These are phyloP conservation scores for Salticus scenicus DNA, from an alignment of 2,888 invertebrate genomes.

Conservation along the genomic window DNA sequence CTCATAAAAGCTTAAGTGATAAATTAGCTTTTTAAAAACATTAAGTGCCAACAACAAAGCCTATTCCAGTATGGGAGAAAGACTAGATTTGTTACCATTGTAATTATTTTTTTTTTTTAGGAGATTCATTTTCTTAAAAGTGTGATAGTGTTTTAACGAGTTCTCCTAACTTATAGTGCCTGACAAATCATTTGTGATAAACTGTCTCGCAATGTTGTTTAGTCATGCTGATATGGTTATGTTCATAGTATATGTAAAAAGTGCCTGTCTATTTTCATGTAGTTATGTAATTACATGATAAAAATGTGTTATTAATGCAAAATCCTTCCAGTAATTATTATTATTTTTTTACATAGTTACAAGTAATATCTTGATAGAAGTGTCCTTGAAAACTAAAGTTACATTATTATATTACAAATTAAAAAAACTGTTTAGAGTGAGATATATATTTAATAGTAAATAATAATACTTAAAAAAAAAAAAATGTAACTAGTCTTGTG, in stretches of 20 bases:
- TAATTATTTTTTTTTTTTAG: no score
- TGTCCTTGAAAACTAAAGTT: no score
- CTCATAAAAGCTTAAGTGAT: slow-evolving; percentile 62
- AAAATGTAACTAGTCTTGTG: no score
- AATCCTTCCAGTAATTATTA: no score
- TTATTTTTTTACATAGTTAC: no score
- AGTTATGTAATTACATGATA: no score
- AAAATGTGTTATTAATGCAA: no score
- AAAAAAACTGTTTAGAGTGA: no score
- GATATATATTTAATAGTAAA: no score
- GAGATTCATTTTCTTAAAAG: background rate
- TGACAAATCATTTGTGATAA: slow-evolving; percentile 26
- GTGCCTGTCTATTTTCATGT: background rate
- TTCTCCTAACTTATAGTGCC: slow-evolving; percentile 31
- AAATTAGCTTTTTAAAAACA: background rate
- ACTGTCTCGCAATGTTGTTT: background rate
- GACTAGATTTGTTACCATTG: slow-evolving; percentile 30
- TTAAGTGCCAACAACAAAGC: slow-evolving; percentile 49
- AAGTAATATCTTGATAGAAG: no score
- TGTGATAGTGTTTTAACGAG: slow-evolving; percentile 21
- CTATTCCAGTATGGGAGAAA: slow-evolving; percentile 15
- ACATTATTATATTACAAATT: no score
- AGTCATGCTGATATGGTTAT: background rate
- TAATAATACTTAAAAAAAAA: no score
- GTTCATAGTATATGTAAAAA: background rate